These are phyloP conservation scores for Apis mellifera DNA, from an alignment of 1,140 invertebrate species.

Conservation along the genomic window Amel_HAv3.1 CM009931.2:11972001-11972500, in stretches of 20 bases:
- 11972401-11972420: constrained; percentile 26
- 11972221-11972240: neutral
- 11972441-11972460: constrained; percentile 36
- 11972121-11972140: constrained; percentile 57
- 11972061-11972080: constrained; percentile 65
- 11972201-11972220: constrained; percentile 28
- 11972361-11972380: constrained; percentile 42
- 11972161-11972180: constrained; percentile 40
- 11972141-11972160: constrained; percentile 51
- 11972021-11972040: constrained; percentile 77
- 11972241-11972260: constrained; percentile 10
- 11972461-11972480: neutral
- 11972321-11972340: constrained; percentile 40
- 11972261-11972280: neutral
- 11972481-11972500: constrained; percentile 21
- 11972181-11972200: constrained; percentile 56
- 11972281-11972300: neutral
- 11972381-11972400: constrained; percentile 19
- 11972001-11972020: constrained; percentile 81
- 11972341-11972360: constrained; percentile 52
- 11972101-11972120: constrained; percentile 50
- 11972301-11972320: constrained; percentile 28
- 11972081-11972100: constrained; percentile 52
- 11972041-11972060: constrained; percentile 71
- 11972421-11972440: constrained; percentile 19